These are phyloP conservation scores for Tenthredo amoena DNA, from an alignment of 2,888 invertebrate genomes.

Conservation along the genomic window DNA sequence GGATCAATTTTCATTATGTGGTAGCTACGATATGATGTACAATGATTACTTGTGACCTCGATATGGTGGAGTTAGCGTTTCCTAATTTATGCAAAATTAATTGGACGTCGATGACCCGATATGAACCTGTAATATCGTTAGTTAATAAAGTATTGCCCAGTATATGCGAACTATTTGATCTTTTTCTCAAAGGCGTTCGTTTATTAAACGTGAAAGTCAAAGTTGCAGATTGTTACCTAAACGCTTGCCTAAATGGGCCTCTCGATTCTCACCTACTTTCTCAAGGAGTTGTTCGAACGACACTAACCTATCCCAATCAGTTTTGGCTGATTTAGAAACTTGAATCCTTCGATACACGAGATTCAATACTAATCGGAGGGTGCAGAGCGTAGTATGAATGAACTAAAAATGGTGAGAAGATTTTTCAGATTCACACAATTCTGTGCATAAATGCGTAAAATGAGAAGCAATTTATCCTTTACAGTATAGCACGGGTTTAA, in stretches of 20 bases:
- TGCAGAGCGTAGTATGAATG: not conserved
- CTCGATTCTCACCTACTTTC: conserved; percentile 16
- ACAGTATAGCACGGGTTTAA: not conserved
- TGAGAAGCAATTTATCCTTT: not conserved
- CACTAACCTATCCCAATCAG: conserved; percentile 37
- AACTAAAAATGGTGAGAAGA: not conserved
- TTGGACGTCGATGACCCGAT: not conserved
- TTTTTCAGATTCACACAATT: not conserved
- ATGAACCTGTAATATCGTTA: not conserved
- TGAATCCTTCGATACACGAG: not conserved
- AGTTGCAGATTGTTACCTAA: not conserved
- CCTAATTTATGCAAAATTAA: not conserved
- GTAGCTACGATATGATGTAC: not conserved
- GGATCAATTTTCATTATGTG: not conserved
- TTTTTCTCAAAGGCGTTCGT: not conserved
- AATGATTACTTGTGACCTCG: not conserved
- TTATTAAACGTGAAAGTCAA: not conserved
- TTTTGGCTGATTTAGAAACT: not conserved
- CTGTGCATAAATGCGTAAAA: not conserved
- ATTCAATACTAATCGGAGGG: not conserved
- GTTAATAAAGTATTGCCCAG: not conserved
- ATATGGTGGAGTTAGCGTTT: not conserved
- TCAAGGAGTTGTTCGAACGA: conserved; percentile 22
- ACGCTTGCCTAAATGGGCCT: not conserved
- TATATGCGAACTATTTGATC: not conserved